Evolutionary conservation across 1,140 invertebrate genomes (phyloP).

Genomic region (Gonatopus flavifemur): DNA sequence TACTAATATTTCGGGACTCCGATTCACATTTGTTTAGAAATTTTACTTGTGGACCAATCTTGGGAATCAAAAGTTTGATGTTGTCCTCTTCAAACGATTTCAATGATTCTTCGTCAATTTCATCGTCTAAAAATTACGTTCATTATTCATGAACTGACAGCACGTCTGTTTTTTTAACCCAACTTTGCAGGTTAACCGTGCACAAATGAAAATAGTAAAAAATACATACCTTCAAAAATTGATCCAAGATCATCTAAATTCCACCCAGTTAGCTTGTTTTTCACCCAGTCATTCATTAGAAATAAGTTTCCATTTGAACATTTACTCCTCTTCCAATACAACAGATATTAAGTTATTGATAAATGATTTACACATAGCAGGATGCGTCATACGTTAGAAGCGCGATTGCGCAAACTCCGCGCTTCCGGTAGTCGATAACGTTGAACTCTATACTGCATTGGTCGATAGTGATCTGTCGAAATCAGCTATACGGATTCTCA

Average conservation of each 20-base stretch:
- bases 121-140: background rate
- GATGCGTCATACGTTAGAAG: background rate
- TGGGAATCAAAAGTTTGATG: background rate
- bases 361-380: too few species aligned
- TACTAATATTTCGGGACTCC: background rate
- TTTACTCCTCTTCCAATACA: too few species aligned
- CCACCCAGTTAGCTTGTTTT: background rate
- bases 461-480: background rate
- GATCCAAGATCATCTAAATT: background rate
- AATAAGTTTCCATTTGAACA: background rate
- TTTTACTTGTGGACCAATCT: background rate
- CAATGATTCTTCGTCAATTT: background rate
- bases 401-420: background rate
- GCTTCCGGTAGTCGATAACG: background rate
- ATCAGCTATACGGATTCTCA: background rate
- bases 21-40: background rate
- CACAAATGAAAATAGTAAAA: background rate
- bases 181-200: background rate
- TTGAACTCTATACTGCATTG: background rate
- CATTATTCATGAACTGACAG: background rate
- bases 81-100: background rate
- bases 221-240: background rate
- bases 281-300: background rate
- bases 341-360: too few species aligned
- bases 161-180: background rate